Conservation (phyloP, 2,113 vertebrate genomes). For the Corynorhinus townsendii region DNA sequence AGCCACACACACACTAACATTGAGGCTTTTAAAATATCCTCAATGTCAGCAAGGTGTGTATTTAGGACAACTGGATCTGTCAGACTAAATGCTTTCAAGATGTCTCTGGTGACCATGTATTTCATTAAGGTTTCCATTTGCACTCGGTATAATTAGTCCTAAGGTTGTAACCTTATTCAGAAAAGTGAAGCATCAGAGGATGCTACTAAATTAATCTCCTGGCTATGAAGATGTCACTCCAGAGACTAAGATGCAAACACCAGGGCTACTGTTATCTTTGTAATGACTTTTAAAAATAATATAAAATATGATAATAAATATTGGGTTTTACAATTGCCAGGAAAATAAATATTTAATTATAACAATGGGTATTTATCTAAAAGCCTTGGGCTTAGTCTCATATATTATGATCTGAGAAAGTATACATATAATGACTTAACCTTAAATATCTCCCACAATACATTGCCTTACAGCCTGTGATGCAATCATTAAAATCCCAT, state of each 20-base stretch:
- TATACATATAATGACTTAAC: not conserved
- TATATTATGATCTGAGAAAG: not conserved
- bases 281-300: conserved; percentile 23
- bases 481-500: not conserved
- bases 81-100: conserved; percentile 75
- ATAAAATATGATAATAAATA: conserved; percentile 34
- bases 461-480: not conserved
- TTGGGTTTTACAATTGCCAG: not conserved
- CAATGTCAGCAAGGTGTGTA: conserved; percentile 61
- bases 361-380: not conserved
- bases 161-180: conserved; percentile 78
- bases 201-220: conserved; percentile 59
- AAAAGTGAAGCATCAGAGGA: conserved; percentile 67
- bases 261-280: conserved; percentile 17
- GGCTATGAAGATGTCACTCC: not conserved
- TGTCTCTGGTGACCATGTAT: conserved; percentile 75
- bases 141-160: conserved; percentile 80
- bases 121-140: conserved; percentile 77
- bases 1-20: conserved; percentile 44
- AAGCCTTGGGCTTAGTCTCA: not conserved
- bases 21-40: conserved; percentile 62
- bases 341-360: conserved; percentile 53
- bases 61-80: conserved; percentile 72
- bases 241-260: conserved; percentile 26
- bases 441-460: not conserved